These are phyloP conservation scores for Paramuricea clavata DNA, from an alignment of 92 coral and sea anemone species.

Conservation along the genomic window DNA sequence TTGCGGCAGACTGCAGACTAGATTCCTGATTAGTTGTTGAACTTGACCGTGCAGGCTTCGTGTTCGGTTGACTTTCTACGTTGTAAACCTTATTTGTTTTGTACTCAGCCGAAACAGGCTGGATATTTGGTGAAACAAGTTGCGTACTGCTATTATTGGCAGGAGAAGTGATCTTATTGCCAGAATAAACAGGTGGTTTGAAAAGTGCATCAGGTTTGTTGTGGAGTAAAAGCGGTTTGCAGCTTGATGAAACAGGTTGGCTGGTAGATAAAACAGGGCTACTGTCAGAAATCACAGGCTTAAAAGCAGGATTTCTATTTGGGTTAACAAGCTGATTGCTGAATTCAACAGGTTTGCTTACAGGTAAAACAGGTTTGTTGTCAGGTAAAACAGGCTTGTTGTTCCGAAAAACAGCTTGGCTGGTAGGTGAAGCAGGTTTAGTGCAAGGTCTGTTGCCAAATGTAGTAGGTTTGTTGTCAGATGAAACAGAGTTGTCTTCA, in stretches of 20 bases:
- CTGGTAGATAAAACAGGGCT: not conserved
- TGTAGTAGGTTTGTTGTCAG: not conserved
- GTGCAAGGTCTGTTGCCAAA: not conserved
- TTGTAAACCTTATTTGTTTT: too few relatives aligned
- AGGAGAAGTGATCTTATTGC: not conserved
- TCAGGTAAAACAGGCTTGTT: not conserved
- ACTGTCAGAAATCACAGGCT: not conserved
- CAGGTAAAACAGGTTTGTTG: not conserved
- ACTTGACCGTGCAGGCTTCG: too few relatives aligned
- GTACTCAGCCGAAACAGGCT: too few relatives aligned
- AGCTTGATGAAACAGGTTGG: not conserved
- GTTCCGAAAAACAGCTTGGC: not conserved
- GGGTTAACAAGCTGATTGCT: not conserved
- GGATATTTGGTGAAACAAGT: not conserved
- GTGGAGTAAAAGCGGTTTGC: too few relatives aligned
- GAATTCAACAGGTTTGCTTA: not conserved
- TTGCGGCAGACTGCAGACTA: too few relatives aligned
- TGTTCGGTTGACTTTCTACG: too few relatives aligned
- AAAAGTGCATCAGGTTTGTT: too few relatives aligned
- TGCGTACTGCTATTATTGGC: not conserved
- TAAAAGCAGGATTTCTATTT: not conserved
- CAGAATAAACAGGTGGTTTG: not conserved
- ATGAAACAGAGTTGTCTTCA: not conserved
- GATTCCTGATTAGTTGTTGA: too few relatives aligned
- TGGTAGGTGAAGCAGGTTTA: not conserved